Conservation (phyloP, 2,113 vertebrate species). For the Oryzias celebensis region DNA sequence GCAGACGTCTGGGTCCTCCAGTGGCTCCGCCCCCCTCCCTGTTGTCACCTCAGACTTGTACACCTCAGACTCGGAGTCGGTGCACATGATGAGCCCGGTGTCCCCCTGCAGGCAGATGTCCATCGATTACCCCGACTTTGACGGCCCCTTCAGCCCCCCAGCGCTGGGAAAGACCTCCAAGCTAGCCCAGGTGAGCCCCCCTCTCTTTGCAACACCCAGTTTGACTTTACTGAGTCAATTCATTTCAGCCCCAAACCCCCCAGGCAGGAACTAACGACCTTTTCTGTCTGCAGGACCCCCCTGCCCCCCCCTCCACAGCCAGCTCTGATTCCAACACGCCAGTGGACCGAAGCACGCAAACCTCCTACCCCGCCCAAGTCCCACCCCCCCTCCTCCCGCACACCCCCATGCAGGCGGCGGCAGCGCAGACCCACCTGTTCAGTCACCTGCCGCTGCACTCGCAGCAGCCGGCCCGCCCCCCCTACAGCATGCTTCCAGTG, state of each 20-base stretch:
- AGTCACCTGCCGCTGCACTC: conserved; percentile 97
- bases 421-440: conserved; percentile 83
- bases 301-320: background rate
- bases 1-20: conserved; percentile 77
- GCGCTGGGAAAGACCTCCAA: conserved; percentile 52
- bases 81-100: conserved; percentile 71
- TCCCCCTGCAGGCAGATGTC: conserved; percentile 90
- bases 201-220: conserved; percentile 15
- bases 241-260: background rate
- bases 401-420: conserved; percentile 43
- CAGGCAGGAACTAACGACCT: background rate
- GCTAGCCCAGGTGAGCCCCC: conserved; percentile 80
- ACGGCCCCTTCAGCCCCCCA: conserved; percentile 72
- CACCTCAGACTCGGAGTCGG: conserved; percentile 57
- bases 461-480: conserved; percentile 83
- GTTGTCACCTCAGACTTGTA: conserved; percentile 55
- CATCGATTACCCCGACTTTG: conserved; percentile 84
- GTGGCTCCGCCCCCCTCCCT: conserved; percentile 45
- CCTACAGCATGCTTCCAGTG: conserved; percentile 87
- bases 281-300: conserved; percentile 48
- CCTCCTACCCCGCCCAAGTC: conserved; percentile 55
- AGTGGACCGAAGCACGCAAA: conserved; percentile 72
- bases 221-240: background rate
- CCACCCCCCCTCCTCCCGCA: conserved; percentile 52
- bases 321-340: conserved; percentile 42